Evolutionary conservation across 1,140 invertebrate species (phyloP), one percentile per base, ranked within the genome.

Genomic region (Sminthurides bifidus): DNA sequence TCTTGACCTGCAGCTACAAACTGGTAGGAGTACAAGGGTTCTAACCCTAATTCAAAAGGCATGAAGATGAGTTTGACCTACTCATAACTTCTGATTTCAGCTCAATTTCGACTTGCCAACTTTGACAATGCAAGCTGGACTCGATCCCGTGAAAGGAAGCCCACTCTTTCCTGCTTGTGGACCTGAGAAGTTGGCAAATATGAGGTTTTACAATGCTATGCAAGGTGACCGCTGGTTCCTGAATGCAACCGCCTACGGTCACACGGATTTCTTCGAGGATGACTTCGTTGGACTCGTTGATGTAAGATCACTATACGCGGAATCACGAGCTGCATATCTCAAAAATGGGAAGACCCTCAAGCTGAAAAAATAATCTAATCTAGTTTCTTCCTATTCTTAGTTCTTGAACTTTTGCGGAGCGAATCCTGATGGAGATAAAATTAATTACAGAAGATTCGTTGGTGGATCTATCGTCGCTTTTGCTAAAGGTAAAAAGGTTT

Each of bases 141-240:
- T 64, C 1, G 55, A 57, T n/a, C 55, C 50, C 2, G 23, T 57
- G 24, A 43, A 46, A 26, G 52, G 48, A 14, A 35, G 3, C n/a
- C 24, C 33, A 29, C 23, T 43, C 6, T 50, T 26, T 15, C 44
- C 52, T 1, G 51, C 64, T 4, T 66, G 65, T 31, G 65, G 60
- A 15, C 65, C 65, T 0, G 57, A 51, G 3, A 35, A 50, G 2
- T 40, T 66, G 5, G 54, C 58, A 1, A 64, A 65, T 30, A 35
- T 46, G 6, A 27, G 65, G 3, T 66, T 66, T 38, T 66, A 59
- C 54, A 37, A 65, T 15, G 64, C 65, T 2, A 48, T 66, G 49
- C 27, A 44, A 19, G 51, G 63, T 12, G 51, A 58, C 3, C 37
- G 49, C 17, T 66, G 65, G 65, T 56, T 54, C 31, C 45, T 66